Evolutionary conservation across 2,113 vertebrate species (phyloP), one percentile per base, ranked within the genome.

Genomic region (Aspiorhynchus laticeps): DNA sequence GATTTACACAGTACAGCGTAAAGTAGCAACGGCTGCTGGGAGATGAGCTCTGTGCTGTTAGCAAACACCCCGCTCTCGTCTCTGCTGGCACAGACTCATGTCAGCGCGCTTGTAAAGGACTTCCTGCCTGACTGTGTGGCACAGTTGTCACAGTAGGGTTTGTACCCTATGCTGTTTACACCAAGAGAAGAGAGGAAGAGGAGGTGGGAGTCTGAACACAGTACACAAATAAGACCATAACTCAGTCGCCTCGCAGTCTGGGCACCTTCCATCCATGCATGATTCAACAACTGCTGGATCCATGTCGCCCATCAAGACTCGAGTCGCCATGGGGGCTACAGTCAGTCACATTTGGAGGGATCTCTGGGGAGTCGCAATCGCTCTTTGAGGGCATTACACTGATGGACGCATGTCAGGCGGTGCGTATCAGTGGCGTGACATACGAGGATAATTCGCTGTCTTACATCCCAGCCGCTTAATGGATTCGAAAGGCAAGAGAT

Each of bases 361-460:
- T 77, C 87, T 73, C 86, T 63, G 56, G 56, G 56, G n/a, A 10
- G 21, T 61, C 24, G 69, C 65, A 26, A 46, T 56, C 85, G 88
- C 88, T 85, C 83, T 88, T 89, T 88, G 85, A 90, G 75, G 78
- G 80, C 89, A 87, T 92, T 88, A 85, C 63, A 43, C 43, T 92
- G 92, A 94, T 71, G 84, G 93, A 93, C 87, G 36, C 79, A 83
- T 92, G 91, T 93, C 91, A 92, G 87, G 59, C 63, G 86, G 82
- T 26, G 86, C 56, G 78, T 53, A 88, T 90, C 84, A 89, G 85
- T 88, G 51, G 63, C 69, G 89, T 77, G 91, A 91, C 89, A 89
- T 87, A 90, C 81, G 88, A 88, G 86, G 63, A 87, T 92, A 90
- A 91, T 88, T 90, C 86, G 38, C 87, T 86, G 87, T 86, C 87